Base-by-base conservation (phyloP, 2,888 invertebrate genomes). In the Aporophyla nigra region DNA sequence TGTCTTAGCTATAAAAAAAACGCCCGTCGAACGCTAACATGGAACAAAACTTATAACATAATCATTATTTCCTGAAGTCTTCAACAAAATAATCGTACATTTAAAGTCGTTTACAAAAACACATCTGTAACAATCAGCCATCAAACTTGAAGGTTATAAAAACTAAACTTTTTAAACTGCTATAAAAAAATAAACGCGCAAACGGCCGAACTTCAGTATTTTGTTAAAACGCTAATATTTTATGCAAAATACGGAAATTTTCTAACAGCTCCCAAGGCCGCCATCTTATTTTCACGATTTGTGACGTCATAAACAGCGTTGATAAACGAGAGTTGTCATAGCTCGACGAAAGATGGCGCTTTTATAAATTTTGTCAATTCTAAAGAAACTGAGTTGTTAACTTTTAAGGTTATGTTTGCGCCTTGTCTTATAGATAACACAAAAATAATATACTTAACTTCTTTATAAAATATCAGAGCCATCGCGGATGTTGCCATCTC, bases 91-190 rank as follows among this genome's bases (percentile, higher is more conserved):
- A 68, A 24, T 54, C 56, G 69, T 63, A 67, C 59, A 63, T 27
- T 27, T 49, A 3, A 14, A 67, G 43, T 43, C 69, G 43, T 54
- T 81, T 33, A 68, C 19, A 68, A 76, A 84, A 82, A 83, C 63
- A 82, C 71, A 77, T 85, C 71, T 69, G 71, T 83, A 69, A 85
- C 71, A 85, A 77, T 83, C 61, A 77, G 9, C 65, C n/a, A 27
- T 82, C 49, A 76, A 76, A 81, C 46, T 73, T 2, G 9, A 43
- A 27, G 40, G 67, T 73, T 33, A 71, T 69, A 85, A 82, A 76
- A 82, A 21, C 19, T 0, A 7, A 73, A 71, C 71, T 68, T 83
- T 66, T 73, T 71, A 77, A 83, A 85, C 74, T 7, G 73, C 73
- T 27, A 83, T 83, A 85, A 85, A 83, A 77, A 81, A 67, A 69